Evolutionary conservation across 64 coral and sea anemone species (phyloP), one percentile per base, ranked within the genome.

Genomic region (Hydrozoanthus tunicans): DNA sequence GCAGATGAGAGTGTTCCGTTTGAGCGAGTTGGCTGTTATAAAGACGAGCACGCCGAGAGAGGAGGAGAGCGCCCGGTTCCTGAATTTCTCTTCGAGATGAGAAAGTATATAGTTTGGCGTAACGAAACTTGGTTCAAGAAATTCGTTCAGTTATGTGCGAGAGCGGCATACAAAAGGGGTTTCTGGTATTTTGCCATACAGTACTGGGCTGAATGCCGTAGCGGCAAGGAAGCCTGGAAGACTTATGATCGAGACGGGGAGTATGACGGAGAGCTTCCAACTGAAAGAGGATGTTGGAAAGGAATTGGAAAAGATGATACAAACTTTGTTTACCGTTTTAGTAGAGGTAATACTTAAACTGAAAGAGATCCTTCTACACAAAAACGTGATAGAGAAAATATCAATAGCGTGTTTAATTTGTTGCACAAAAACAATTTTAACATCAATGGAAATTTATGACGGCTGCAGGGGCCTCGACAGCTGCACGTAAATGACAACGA

Each of bases 141-240:
- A 15, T 75, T 88, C 56, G 66, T 60, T 13, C 54, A 23, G 23
- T 23, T n/a, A 15, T 88, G 84, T 59, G 84, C 84, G 5, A 88
- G 56, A 60, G 23, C 20, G 15, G 84, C 84, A 9, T 56, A 74
- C 8, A 27, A 71, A 73, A 88, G 56, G 32, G 68, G n/a, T 13
- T 88, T 60, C 69, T 61, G 84, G 84, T 88, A 88, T 12, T 88
- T 88, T 55, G 84, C 84, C 14, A 70, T 88, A 70, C 69, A 88
- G 20, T 6, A 74, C 24, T 88, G 68, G 69, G 84, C 69, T 17
- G 84, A 88, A 59, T 88, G 84, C 56, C 59, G 6, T 8, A 88
- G 84, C 14, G 84, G 84, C 8, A 73, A 26, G 12, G 53, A 88
- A 15, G 84, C 69, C 3, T 88, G 54, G 55, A 73, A 7, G 52